These are phyloP conservation scores for Macrophya alboannulata DNA, from an alignment of 2,888 invertebrate genomes.

Conservation along the genomic window DNA sequence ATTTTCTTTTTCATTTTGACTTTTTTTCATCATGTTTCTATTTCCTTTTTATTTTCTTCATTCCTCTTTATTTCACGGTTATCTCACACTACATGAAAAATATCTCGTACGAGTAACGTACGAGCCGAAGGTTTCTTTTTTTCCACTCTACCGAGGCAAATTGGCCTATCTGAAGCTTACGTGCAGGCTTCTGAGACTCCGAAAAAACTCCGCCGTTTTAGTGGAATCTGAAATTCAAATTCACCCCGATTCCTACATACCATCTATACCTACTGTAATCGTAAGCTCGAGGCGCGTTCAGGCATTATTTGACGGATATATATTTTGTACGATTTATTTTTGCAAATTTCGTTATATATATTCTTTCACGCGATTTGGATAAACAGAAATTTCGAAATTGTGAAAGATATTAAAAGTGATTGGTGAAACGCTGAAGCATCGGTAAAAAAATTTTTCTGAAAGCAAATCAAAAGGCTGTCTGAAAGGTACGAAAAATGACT, in stretches of 20 bases:
- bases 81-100: not conserved
- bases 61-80: not conserved
- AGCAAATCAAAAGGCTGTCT: too few species aligned
- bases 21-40: not conserved
- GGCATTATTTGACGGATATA: not conserved
- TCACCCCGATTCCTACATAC: not conserved
- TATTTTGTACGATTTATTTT: not conserved
- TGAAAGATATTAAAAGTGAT: too few species aligned
- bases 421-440: too few species aligned
- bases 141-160: not conserved
- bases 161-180: constrained; percentile 36
- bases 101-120: not conserved
- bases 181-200: constrained; percentile 17
- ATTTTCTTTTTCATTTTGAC: not conserved
- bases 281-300: constrained; percentile 4
- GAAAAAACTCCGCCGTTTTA: constrained; percentile 19
- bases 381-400: not conserved
- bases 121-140: not conserved
- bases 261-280: not conserved
- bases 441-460: too few species aligned
- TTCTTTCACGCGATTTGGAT: not conserved
- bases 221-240: constrained; percentile 27
- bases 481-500: too few species aligned
- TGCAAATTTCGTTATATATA: not conserved
- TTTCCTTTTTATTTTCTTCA: not conserved